phyloP scores from a whole-genome alignment of 1,140 invertebrate genomes.

The Anoplolepis gracilipes region DNA sequence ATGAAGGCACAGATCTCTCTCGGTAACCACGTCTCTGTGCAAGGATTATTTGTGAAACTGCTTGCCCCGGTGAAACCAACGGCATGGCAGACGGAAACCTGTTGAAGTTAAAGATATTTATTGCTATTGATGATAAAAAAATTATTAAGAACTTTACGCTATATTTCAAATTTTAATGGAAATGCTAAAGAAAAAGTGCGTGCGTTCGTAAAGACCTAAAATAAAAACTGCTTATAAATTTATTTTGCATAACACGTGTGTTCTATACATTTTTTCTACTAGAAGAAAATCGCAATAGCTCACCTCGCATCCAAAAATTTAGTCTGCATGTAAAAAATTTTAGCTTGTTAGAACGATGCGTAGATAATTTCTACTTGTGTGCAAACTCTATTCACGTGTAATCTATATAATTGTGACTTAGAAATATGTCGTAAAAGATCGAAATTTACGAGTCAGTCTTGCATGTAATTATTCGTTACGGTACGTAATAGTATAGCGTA shows the following conservation, averaged over 20 bases:
- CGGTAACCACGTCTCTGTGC: slow-evolving; percentile 88
- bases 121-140: background rate
- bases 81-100: slow-evolving; percentile 89
- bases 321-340: slow-evolving; percentile 70
- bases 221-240: background rate
- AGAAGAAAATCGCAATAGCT: slow-evolving; percentile 9
- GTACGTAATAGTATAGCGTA: background rate
- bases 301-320: slow-evolving; percentile 71
- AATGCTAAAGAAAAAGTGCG: background rate
- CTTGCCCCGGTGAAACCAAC: slow-evolving; percentile 88
- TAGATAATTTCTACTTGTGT: background rate
- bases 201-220: background rate
- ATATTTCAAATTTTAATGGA: background rate
- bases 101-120: slow-evolving; percentile 42
- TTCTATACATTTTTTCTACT: background rate
- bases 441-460: background rate
- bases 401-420: background rate
- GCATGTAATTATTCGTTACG: background rate
- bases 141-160: background rate
- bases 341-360: background rate
- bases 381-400: background rate
- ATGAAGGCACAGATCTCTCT: slow-evolving; percentile 87
- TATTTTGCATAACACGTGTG: background rate
- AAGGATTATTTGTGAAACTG: slow-evolving; percentile 88
- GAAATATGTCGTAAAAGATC: background rate